Base-by-base conservation (phyloP, 2,888 invertebrate species). In the Periphyllus acericola region DNA sequence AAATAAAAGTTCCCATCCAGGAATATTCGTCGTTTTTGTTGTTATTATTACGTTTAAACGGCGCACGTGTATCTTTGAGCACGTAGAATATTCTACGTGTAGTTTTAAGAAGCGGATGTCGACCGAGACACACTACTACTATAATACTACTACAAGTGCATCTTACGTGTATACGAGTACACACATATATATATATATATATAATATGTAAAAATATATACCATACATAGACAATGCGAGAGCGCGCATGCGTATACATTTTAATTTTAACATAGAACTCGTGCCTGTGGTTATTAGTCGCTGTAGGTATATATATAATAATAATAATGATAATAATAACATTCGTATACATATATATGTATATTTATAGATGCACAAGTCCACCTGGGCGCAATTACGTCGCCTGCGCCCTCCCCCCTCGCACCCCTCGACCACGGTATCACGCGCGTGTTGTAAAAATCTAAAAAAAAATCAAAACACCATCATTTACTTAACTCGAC, bases 401-500 rank as follows among this genome's bases (percentile, higher is more conserved):
- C 6, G 55, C 32, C 32, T 55, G 21, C 8, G 17, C 72, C 5
- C 34, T 68, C 72, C 46, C 32, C 55, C 55, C 17, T 46, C 29
- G 25, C 25, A 25, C 25, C 4, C 21, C 60, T 0, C 25, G 60
- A 46, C 46, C 8, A 14, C 14, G 11, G 46, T 46, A 46, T 14
- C 46, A 46, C 46, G 14, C 8, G 46, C 3, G 46, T 14, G 14
- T 46, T 46, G 14, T 46, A 78, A 29, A 46, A 40, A 46, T n/a
- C n/a, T 3, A 82, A 82, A 82, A 83, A 55, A 17, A 25, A 46
- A 60, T 46, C 5, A 60, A 60, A 60, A 83, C 25, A 72, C 55
- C 32, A 72, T 68, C 72, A 74, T 83, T 83, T 83, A 83, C 83
- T 83, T 55, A 40, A 14, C 72, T 71, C 83, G 40, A 83, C 83